Conservation (phyloP, 2,113 vertebrate species). For the Daboia siamensis region DNA sequence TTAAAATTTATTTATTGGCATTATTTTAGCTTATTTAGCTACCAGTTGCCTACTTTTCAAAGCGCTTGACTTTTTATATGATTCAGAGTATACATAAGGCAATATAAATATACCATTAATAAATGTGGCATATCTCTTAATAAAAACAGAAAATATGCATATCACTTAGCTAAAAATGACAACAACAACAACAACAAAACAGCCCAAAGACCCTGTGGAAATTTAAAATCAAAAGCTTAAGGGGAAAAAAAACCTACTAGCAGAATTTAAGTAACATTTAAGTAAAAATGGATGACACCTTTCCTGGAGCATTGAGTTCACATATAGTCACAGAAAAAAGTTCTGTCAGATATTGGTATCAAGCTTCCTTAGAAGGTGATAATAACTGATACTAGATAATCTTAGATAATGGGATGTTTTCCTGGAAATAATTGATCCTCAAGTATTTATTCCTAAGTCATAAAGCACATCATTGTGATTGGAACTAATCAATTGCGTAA, state of each 20-base stretch:
- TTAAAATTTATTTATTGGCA: background rate
- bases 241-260: background rate
- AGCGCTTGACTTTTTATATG: background rate
- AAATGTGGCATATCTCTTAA: background rate
- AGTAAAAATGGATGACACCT: background rate
- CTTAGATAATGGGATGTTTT: background rate
- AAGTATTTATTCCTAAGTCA: background rate
- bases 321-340: background rate
- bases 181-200: too few species aligned
- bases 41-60: background rate
- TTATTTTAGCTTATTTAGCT: background rate
- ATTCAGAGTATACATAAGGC: background rate
- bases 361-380: background rate
- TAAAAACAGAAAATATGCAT: background rate
- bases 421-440: background rate
- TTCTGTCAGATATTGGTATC: background rate
- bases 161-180: background rate
- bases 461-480: background rate
- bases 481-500: background rate
- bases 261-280: background rate
- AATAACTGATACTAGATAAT: background rate
- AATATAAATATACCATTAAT: background rate
- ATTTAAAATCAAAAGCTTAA: background rate
- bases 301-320: background rate
- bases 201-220: background rate